Evolutionary conservation across 2,888 invertebrate genomes (phyloP), one percentile per base, ranked within the genome.

Genomic region (Nezara viridula): DNA sequence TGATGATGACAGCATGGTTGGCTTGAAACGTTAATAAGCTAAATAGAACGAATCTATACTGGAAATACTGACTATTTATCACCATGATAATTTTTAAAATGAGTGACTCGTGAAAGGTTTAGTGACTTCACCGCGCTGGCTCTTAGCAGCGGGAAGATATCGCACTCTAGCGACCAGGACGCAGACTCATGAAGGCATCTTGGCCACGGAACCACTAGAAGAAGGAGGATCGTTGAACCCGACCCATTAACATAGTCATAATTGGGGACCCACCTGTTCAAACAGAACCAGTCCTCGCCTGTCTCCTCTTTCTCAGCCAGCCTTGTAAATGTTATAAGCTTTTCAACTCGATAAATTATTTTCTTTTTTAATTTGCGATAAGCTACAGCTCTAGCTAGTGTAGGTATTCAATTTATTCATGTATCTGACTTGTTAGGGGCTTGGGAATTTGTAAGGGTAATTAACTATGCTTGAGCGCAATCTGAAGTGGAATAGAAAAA

Each of bases 191-290:
- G 66, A 32, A 73, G 66, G 66, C 66, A 73, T 73, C 66, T 73
- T 73, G 66, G 66, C 66, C 66, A 37, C 10, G 66, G 37, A 73
- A 73, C 66, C 32, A 81, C 81, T 47, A n/a, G 44, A 77, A 44
- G 77, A 21, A 21, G 0, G 16, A 77, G 77, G 77, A 81, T 40
- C 81, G 81, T 81, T 81, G 81, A 81, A 81, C 81, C 44, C 81
- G 44, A 81, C 44, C 40, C 81, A 81, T 81, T 81, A 81, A 40
- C 81, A 81, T 81, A 81, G 81, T 47, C 81, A 81, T 47, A 81
- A 81, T 47, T 81, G 81, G 81, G 81, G 81, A 47, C 81, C 81
- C 81, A 81, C 81, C 81, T 81, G 81, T n/a, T 40, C 81, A 81
- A 81, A 81, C 44, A 81, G 81, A 16, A 81, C 44, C 81, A 44